Base-by-base conservation (phyloP, 2,797 vertebrate genomes). In the Poeciliopsis turneri region DNA sequence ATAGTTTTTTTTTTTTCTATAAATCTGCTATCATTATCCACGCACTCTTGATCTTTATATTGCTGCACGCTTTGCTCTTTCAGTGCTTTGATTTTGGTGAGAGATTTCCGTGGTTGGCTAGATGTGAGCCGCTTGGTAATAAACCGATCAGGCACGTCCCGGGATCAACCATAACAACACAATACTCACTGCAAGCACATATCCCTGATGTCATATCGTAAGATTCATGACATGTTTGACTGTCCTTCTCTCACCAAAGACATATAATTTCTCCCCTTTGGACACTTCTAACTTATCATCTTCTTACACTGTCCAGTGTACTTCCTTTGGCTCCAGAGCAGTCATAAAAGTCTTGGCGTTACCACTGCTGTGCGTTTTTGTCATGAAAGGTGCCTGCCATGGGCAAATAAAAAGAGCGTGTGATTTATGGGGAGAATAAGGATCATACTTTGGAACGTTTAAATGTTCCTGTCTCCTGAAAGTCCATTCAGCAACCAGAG, bases 251-350 rank as follows among this genome's bases (percentile, higher is more conserved):
- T 79, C 76, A 64, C 69, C 61, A 46, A 53, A 74, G 49, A 69
- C 53, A 45, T 89, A 80, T 85, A 49, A 90, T 90, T 89, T 89
- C 53, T 85, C 11, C 25, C 72, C 57, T 80, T 53, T 87, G 84
- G 82, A 88, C 76, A 25, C 72, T 57, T 81, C 78, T 84, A 86
- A 87, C 85, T 76, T 84, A 85, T 90, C 87, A 87, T 90, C 87
- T 87, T 86, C 85, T 85, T 81, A 55, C 79, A 68, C 75, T 49
- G 83, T 84, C 82, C n/a, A 36, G 11, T 77, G 74, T 74, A 68
- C 82, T 85, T 84, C 80, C 83, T 78, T 70, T 85, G 79, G 73
- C 84, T 85, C 75, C 78, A 84, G 74, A 46, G 28, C 86, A 80
- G 77, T 83, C 75, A 81, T 78, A 78, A 82, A 83, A 83, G 86